Conservation (phyloP, 1,140 invertebrate species). For the Drosophila rufa region DNA sequence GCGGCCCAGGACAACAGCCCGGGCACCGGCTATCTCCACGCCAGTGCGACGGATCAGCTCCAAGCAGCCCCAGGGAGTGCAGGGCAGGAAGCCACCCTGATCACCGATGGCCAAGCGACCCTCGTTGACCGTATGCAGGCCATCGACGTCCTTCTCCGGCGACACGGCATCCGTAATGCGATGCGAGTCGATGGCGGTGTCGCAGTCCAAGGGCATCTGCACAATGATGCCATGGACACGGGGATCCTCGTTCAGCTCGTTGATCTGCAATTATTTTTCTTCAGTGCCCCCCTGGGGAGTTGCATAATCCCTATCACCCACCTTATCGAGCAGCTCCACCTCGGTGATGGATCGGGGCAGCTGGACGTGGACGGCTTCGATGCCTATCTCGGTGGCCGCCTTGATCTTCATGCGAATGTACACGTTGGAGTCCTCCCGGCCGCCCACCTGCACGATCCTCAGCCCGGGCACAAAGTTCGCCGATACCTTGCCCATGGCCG, state of each 20-base stretch:
- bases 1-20: conserved; percentile 97
- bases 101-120: conserved; percentile 94
- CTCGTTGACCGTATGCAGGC: conserved; percentile 96
- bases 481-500: conserved; percentile 86
- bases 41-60: conserved; percentile 95
- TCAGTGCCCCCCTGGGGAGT: background rate
- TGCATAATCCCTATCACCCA: conserved; percentile 83
- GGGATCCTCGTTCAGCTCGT: conserved; percentile 92
- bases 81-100: conserved; percentile 94
- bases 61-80: conserved; percentile 96
- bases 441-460: conserved; percentile 96
- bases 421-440: conserved; percentile 98
- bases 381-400: conserved; percentile 96
- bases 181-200: conserved; percentile 93
- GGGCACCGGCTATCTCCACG: conserved; percentile 92
- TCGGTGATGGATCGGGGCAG: conserved; percentile 94
- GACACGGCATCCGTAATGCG: conserved; percentile 94
- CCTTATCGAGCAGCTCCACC: conserved; percentile 88
- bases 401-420: conserved; percentile 99
- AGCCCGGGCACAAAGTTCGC: conserved; percentile 91
- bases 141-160: conserved; percentile 97
- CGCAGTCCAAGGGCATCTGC: conserved; percentile 97
- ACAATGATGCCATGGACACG: conserved; percentile 98
- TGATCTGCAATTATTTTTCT: conserved; percentile 24
- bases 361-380: conserved; percentile 92